Evolutionary conservation across 2,113 vertebrate species (phyloP).

Genomic region (Pelecanus crispus): DNA sequence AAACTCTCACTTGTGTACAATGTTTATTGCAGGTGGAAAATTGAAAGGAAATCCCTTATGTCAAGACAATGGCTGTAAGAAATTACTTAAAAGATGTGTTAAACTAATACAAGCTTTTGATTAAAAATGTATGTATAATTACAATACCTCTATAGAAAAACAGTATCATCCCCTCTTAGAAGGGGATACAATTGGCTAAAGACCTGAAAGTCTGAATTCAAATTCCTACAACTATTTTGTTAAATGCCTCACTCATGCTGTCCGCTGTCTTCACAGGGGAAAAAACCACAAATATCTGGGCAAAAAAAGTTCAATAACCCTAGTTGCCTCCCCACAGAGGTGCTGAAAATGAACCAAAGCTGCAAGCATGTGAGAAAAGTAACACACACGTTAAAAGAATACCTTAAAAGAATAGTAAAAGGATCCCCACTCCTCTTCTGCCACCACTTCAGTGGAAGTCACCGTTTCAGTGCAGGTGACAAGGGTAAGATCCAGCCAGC

Average conservation of each 20-base stretch:
- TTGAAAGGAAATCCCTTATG: background rate
- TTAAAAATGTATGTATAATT: background rate
- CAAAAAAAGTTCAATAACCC: background rate
- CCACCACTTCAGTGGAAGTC: conserved; percentile 58
- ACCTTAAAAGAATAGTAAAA: conserved; percentile 80
- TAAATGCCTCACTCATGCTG: background rate
- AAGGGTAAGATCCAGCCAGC: conserved; percentile 18
- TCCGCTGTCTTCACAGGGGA: background rate
- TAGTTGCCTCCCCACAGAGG: background rate
- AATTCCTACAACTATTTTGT: background rate
- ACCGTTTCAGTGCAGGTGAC: conserved; percentile 50
- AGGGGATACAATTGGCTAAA: background rate
- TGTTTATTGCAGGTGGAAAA: background rate
- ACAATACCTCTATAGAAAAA: background rate
- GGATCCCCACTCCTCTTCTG: conserved; percentile 70
- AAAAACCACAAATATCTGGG: background rate
- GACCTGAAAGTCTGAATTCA: background rate
- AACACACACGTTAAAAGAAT: background rate
- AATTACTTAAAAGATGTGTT: background rate
- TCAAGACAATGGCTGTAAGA: background rate
- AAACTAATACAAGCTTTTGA: background rate
- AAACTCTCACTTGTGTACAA: background rate
- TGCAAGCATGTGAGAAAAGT: background rate
- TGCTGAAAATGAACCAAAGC: background rate
- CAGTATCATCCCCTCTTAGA: background rate